Evolutionary conservation across 2,888 invertebrate genomes (phyloP).

Genomic region (Phorcus lineatus): DNA sequence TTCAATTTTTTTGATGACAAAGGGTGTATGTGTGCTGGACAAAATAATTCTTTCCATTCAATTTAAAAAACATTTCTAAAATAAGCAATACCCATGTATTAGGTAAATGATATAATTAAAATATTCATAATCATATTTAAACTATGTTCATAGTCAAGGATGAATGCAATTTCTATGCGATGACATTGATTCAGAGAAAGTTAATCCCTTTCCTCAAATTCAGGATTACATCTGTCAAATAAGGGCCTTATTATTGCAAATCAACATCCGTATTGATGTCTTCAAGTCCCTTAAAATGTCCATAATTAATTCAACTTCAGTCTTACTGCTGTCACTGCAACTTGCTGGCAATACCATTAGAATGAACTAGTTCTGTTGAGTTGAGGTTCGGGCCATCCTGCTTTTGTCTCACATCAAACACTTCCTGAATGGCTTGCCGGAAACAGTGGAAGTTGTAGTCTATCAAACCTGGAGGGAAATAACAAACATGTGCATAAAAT

Average conservation of each 20-base stretch:
- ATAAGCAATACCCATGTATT: not conserved
- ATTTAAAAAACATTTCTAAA: not conserved
- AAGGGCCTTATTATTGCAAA: too few relatives aligned
- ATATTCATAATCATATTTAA: not conserved
- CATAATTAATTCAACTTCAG: not conserved
- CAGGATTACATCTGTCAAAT: too few relatives aligned
- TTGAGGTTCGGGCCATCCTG: not conserved
- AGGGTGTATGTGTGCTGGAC: not conserved
- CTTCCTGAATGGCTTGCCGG: conserved; percentile 95
- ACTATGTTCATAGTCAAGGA: not conserved
- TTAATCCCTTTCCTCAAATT: not conserved
- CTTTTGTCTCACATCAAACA: conserved; percentile 83
- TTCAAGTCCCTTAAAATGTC: not conserved
- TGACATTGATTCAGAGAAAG: not conserved
- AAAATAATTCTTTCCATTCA: not conserved
- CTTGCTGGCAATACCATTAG: conserved; percentile 19
- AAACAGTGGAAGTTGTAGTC: conserved; percentile 99
- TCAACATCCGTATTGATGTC: not conserved
- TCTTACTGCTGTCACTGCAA: conserved; percentile 2
- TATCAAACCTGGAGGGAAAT: conserved; percentile 86
- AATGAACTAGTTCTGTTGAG: conserved; percentile 24
- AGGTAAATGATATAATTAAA: not conserved
- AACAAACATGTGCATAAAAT: too few relatives aligned
- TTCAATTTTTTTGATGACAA: too few relatives aligned
- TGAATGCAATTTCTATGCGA: not conserved